Base-by-base conservation (phyloP, 2,113 vertebrate species). In the Nipponia nippon region DNA sequence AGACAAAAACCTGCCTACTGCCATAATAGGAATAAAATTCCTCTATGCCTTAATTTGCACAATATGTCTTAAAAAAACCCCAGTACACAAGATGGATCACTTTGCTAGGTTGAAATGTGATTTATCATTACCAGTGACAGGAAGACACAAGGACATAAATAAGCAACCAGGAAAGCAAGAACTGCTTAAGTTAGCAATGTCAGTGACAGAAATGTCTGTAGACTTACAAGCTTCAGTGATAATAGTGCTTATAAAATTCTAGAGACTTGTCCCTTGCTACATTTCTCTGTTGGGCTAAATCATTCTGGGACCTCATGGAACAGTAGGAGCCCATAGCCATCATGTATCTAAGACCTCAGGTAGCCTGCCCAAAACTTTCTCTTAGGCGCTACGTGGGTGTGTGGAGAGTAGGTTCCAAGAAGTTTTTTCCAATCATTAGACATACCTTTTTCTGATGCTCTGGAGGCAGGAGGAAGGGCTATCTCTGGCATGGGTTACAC, bases 401-500 rank as follows among this genome's bases (percentile, higher is more conserved):
- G 23, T 63, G 38, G 8, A 58, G 16, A 59, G 30, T 34, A 59
- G 27, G 18, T 76, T 70, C 40, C 46, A 75, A 66, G 23, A 56
- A 19, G 1, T 26, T 66, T 55, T 82, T 89, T 56, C 23, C 13
- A 46, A 2, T 73, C 40, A 23, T 44, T 47, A 56, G 8, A 7
- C 27, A 40, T 26, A 53, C 1, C 13, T 87, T 75, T 67, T 75
- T 25, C 47, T 52, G 30, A 11, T 36, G 16, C 9, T 88, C 14
- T 93, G 21, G 27, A 70, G 27, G 36, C 38, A 83, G 27, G 9
- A 75, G 9, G n/a, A 91, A 88, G 11, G 46, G n/a, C 32, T 90
- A 36, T 17, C 15, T 84, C 32, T 73, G 47, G 14, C 49, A 56
- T 0, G 0, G 13, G 17, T 56, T 73, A 47, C 26, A 42, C 53